These are phyloP conservation scores for Torymus texanus DNA, from an alignment of 2,888 invertebrate species.

Conservation along the genomic window DNA sequence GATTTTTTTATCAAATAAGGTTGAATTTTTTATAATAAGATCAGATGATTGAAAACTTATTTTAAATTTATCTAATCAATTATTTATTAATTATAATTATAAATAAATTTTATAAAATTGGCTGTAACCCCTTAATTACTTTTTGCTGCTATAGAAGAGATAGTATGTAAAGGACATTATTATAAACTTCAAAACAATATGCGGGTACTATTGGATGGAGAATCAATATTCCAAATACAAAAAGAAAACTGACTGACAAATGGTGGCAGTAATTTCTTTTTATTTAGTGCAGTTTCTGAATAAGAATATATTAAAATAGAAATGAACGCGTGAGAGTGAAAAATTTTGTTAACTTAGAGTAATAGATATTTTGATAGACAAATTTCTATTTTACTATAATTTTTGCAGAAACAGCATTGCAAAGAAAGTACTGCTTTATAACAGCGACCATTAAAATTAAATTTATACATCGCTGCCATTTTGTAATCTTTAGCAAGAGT, in stretches of 20 bases:
- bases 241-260: constrained; percentile 46
- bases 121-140: constrained; percentile 31
- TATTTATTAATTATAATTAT: constrained; percentile 3
- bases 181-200: constrained; percentile 35
- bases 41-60: background rate
- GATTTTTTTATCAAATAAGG: too few relatives aligned
- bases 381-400: constrained; percentile 48
- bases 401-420: constrained; percentile 52
- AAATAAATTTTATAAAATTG: constrained; percentile 18
- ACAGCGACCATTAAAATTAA: constrained; percentile 57
- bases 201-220: constrained; percentile 36
- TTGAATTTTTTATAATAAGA: background rate
- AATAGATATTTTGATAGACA: constrained; percentile 45
- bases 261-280: constrained; percentile 37
- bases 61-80: background rate
- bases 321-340: constrained; percentile 9
- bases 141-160: constrained; percentile 27
- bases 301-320: constrained; percentile 39
- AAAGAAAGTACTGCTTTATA: constrained; percentile 43
- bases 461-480: constrained; percentile 68
- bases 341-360: constrained; percentile 39
- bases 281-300: constrained; percentile 30
- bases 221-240: constrained; percentile 21
- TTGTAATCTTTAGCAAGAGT: constrained; percentile 61
- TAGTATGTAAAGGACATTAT: constrained; percentile 34